These are phyloP conservation scores for Centropus bengalensis DNA, from an alignment of 2,113 vertebrate genomes.

Conservation along the genomic window DNA sequence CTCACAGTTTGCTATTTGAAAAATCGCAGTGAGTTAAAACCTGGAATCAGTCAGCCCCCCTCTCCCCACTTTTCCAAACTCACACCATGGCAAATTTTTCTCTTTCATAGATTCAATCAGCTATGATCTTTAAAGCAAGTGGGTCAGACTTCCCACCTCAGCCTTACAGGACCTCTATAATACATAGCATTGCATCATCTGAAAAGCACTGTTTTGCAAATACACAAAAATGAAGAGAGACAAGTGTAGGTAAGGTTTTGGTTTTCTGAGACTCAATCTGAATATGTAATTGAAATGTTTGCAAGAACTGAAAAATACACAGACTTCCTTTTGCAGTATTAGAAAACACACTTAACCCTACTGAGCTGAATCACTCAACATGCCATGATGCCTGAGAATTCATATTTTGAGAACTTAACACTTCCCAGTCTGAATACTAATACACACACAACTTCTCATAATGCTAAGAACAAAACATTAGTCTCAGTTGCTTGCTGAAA, in stretches of 20 bases:
- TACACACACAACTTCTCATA: background rate
- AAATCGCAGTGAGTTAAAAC: accelerated
- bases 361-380: background rate
- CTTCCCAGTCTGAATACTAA: background rate
- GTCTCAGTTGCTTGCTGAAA: background rate
- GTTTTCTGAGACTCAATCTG: background rate
- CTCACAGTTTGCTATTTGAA: background rate
- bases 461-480: background rate
- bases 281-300: no score
- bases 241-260: background rate
- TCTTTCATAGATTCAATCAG: background rate
- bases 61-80: background rate
- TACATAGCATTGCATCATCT: background rate
- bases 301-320: background rate
- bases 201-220: background rate
- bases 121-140: background rate
- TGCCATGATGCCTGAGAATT: background rate
- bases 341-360: background rate
- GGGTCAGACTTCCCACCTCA: background rate
- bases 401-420: background rate
- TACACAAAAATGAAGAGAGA: background rate
- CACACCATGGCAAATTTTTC: background rate
- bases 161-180: background rate
- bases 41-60: accelerated
- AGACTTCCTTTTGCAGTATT: accelerated